Conservation (phyloP, 2,888 invertebrate genomes). For the Desoria tigrina region DNA sequence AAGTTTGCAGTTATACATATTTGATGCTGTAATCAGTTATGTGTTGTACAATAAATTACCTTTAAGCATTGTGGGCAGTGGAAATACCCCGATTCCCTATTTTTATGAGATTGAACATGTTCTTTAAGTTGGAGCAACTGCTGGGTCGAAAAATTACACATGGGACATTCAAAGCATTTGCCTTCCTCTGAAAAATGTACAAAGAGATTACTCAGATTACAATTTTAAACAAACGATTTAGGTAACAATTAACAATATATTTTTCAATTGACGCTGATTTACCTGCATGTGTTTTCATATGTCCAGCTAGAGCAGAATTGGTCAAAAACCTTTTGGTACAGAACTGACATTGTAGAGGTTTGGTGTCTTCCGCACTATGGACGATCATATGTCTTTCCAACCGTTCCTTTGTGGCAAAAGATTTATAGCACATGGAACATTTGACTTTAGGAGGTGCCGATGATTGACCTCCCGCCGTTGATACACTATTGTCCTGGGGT, state of each 20-base stretch:
- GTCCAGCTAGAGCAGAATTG: conserved; percentile 71
- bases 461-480: conserved; percentile 27
- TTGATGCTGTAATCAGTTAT: not conserved
- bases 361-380: conserved; percentile 69
- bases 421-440: conserved; percentile 68
- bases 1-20: conserved; percentile 3
- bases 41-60: conserved; percentile 57
- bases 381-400: conserved; percentile 67
- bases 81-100: conserved; percentile 65
- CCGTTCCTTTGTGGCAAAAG: conserved; percentile 66
- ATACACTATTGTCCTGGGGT: conserved; percentile 16
- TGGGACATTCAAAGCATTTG: conserved; percentile 71
- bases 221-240: conserved; percentile 11
- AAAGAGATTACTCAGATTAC: no score
- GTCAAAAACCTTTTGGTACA: conserved; percentile 71
- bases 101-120: conserved; percentile 66
- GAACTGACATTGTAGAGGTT: conserved; percentile 68
- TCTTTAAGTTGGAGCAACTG: conserved; percentile 67
- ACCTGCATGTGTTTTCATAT: conserved; percentile 69
- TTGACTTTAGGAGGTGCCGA: conserved; percentile 59
- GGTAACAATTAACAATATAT: conserved; percentile 3
- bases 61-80: conserved; percentile 71
- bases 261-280: conserved; percentile 41
- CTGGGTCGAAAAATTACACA: conserved; percentile 70
- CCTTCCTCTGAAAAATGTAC: conserved; percentile 58